phyloP scores from a whole-genome alignment of 2,113 vertebrate genomes.

The Mesocricetus auratus region DNA sequence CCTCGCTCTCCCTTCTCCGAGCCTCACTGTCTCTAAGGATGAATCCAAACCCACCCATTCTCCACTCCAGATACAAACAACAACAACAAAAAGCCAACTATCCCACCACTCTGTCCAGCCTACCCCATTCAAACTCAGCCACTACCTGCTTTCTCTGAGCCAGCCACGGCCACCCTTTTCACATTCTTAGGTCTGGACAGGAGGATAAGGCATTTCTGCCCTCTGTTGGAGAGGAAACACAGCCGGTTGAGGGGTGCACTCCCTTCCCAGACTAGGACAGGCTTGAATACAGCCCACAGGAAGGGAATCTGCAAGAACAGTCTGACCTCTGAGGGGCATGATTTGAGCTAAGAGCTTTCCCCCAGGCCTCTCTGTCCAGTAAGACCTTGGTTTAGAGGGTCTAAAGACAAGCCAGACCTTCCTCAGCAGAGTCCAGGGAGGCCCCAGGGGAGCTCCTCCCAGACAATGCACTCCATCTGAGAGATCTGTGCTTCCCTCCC shows the following conservation, averaged over 20 bases:
- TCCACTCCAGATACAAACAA: background rate
- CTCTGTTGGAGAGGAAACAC: background rate
- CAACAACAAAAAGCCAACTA: background rate
- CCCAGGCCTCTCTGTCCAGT: background rate
- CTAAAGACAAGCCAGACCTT: background rate
- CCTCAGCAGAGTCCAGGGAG: background rate
- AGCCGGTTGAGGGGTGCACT: accelerated
- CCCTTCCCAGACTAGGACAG: background rate
- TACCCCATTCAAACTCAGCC: background rate
- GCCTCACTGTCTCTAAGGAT: background rate
- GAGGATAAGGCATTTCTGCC: background rate
- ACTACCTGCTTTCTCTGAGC: background rate
- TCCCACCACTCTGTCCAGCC: background rate
- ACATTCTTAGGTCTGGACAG: background rate
- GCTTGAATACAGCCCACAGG: no score
- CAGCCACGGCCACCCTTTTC: background rate
- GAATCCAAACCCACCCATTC: no score
- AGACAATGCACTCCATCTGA: background rate
- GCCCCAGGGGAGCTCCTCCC: no score
- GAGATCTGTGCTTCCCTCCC: background rate
- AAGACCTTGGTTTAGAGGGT: background rate
- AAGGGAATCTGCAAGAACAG: background rate
- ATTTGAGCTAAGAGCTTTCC: background rate
- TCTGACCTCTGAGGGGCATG: background rate
- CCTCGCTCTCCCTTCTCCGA: background rate